phyloP scores from a whole-genome alignment of 2,888 invertebrate genomes.

The Listrodromus nycthemerus region DNA sequence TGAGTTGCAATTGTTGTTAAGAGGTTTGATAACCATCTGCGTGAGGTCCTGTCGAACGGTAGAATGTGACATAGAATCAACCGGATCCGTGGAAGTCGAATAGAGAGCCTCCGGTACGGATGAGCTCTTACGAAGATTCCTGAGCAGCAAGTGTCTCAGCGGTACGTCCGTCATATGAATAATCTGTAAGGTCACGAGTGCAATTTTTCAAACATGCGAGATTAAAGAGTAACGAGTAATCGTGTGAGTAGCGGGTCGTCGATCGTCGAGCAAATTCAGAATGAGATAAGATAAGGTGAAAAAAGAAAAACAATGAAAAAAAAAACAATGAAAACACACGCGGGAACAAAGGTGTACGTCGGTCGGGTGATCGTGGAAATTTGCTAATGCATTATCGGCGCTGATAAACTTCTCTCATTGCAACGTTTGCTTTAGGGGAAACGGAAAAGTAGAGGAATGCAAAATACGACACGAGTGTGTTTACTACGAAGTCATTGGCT shows the following conservation, averaged over 20 bases:
- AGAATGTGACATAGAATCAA: conserved; percentile 68
- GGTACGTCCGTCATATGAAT: conserved; percentile 73
- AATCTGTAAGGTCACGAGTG: conserved; percentile 68
- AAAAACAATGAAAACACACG: not conserved
- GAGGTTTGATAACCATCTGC: conserved; percentile 75
- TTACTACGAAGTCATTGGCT: not conserved
- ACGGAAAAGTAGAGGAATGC: not conserved
- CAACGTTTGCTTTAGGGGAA: not conserved
- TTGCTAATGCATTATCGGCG: not conserved
- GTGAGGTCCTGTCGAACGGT: conserved; percentile 65
- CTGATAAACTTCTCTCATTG: not conserved
- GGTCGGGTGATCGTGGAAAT: not conserved
- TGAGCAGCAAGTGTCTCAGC: conserved; percentile 69
- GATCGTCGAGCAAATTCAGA: conserved; percentile 21
- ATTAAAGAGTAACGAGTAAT: not conserved
- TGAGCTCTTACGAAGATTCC: conserved; percentile 70
- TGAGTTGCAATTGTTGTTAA: conserved; percentile 69
- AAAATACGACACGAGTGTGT: not conserved
- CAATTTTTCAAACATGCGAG: conserved; percentile 4
- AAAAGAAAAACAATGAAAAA: not conserved
- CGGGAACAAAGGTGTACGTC: conserved; percentile 26
- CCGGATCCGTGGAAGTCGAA: conserved; percentile 68
- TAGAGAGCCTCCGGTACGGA: conserved; percentile 69
- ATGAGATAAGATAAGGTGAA: conserved; percentile 19
- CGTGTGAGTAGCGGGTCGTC: not conserved